Evolutionary conservation across 2,888 invertebrate species (phyloP), one percentile per base, ranked within the genome.

Genomic region (Tenthredo distinguenda): DNA sequence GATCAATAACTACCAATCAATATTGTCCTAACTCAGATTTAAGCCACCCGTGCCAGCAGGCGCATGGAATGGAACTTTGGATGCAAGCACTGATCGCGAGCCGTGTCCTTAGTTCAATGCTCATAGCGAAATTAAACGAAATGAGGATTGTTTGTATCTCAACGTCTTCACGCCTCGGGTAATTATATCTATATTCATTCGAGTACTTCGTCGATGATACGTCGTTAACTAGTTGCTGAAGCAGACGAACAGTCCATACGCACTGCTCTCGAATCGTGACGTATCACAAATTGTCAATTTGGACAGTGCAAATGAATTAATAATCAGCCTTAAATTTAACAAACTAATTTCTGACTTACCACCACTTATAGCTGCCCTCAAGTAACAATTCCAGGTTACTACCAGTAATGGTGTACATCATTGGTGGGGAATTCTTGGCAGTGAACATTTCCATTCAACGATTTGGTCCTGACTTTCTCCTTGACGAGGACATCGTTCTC

Each of bases 401-500:
- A 15, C 81, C 81, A 31, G 81, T 81, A 3, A 62, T 81, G 81
- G 40, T 81, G 40, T 81, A 37, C 62, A 21, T 81, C 58, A 15
- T 62, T 15, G 81, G 81, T 18, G 81, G 81, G 18, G 40, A 10
- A n/a, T 65, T 43, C 62, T 40, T 21, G 21, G 2, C n/a, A 40
- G 81, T 40, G 5, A 58, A 65, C n/a, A 65, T 26, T 65, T 5
- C 34, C 40, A 50, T 50, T 6, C 10, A 31, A 5, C 58, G 40
- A 15, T 81, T n/a, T 26, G 37, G 37, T 62, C 81, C 81, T 6
- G 18, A 34, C 15, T 81, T 62, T 12, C 34, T 81, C 0, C 81
- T 81, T 18, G 81, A 81, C 81, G n/a, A 62, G 37, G 62, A 81
- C 26, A 43, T 81, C 5, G 62, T 81, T 40, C 81, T 81, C 7